These are phyloP conservation scores for Pogonognathellus flavescens DNA, from an alignment of 1,140 invertebrate genomes.

Conservation along the genomic window DNA sequence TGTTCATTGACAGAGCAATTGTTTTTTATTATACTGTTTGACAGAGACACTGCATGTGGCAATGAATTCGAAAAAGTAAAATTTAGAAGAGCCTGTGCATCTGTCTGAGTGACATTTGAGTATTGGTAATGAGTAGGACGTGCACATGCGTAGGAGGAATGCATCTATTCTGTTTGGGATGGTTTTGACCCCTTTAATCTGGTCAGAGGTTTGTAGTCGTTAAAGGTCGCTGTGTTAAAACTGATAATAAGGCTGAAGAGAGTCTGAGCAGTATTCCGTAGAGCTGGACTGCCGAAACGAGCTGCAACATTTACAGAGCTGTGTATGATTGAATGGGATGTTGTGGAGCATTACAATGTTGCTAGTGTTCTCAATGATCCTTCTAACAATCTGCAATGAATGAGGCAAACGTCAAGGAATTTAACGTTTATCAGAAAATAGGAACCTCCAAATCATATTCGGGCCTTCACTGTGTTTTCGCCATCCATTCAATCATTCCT, in stretches of 20 bases:
- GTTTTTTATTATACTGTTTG: too few relatives aligned
- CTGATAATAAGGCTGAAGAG: not conserved
- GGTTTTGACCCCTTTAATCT: not conserved
- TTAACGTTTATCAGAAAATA: slow-evolving; percentile 41
- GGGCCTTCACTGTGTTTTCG: slow-evolving; percentile 30
- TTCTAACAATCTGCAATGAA: slow-evolving; percentile 32
- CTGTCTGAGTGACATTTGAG: too few relatives aligned
- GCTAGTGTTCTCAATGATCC: not conserved
- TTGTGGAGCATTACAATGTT: not conserved
- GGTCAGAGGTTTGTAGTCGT: not conserved
- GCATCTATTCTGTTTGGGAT: not conserved
- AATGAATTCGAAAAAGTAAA: too few relatives aligned
- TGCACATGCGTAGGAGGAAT: too few relatives aligned
- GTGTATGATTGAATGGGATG: too few relatives aligned
- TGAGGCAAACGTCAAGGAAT: slow-evolving; percentile 28
- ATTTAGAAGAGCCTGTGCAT: too few relatives aligned
- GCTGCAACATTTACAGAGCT: too few relatives aligned
- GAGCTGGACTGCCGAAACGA: too few relatives aligned
- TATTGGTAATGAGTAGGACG: too few relatives aligned
- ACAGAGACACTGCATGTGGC: too few relatives aligned
- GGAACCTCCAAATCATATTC: not conserved
- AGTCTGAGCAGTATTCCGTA: not conserved
- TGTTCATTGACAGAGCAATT: too few relatives aligned
- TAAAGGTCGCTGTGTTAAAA: not conserved
- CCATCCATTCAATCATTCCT: not conserved